Base-by-base conservation (phyloP, 2,888 invertebrate genomes). In the Drosophila kanekoi region DNA sequence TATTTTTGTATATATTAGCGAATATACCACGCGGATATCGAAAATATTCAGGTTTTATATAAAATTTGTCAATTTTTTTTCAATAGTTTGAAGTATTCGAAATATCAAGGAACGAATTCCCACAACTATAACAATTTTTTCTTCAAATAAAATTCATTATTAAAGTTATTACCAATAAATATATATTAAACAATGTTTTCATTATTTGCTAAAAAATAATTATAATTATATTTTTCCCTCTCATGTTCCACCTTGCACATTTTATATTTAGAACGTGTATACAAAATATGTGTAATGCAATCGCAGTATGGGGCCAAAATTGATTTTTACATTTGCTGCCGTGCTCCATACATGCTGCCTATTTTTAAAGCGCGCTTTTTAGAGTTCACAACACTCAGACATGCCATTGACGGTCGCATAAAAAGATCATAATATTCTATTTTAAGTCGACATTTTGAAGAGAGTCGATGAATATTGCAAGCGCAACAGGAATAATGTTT, bases 281-380 rank as follows among this genome's bases (percentile, higher is more conserved):
- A 6, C 20, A 28, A 5, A 18, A 41, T n/a, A 37, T 49, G 38
- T 14, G 28, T 28, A 33, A 47, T 35, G 18, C 13, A 20, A 71
- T 78, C 86, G 81, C 87, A 65, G 89, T 88, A 86, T 86, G 86
- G 86, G 89, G 86, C 75, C 86, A 86, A 76, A 70, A 76, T 67
- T 76, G 78, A 74, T 73, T 77, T 65, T 44, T 41, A 65, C 68
- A 54, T 64, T 61, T 58, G 60, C 59, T 76, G 82, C 37, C 43
- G 23, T 37, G 65, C 28, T 53, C 61, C 57, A 14, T n/a, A 23
- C 62, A 38, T 47, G 38, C 35, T 40, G 45, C 47, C 62, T 67
- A 70, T 73, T 72, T 68, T 62, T 73, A 59, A 65, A 41, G 47
- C 41, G 51, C 6, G 47, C 65, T 66, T 72, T 69, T 75, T 71